A percentile compares a stretch with the other conserved stretches of the same genome.
These are phyloP conservation scores for Lepus oiostolus DNA, from an alignment of 2,797 vertebrate species.

Conservation along the genomic window DNA sequence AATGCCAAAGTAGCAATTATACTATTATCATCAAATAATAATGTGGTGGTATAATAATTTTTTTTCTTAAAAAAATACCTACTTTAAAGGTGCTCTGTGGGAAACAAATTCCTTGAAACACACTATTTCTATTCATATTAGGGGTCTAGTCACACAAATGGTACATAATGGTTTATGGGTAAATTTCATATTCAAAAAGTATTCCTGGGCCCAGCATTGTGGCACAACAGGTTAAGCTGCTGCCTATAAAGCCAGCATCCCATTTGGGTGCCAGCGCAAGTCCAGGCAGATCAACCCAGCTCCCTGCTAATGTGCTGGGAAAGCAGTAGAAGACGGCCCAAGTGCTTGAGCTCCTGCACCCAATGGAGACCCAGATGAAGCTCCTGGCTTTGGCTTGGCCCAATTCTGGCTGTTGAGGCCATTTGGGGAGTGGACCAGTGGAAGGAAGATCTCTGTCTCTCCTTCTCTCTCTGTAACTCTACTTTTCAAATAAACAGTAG, in stretches of 20 bases:
- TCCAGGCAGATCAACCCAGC: too few relatives aligned
- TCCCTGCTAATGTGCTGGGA: too few relatives aligned
- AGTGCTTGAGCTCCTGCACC: too few relatives aligned
- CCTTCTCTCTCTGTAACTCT: too few relatives aligned
- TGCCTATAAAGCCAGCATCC: too few relatives aligned
- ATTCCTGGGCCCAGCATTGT: not conserved
- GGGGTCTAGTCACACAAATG: not conserved
- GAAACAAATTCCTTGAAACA: slow-evolving; percentile 33
- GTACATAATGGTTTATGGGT: not conserved
- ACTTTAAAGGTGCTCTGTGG: slow-evolving; percentile 7
- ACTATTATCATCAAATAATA: slow-evolving; percentile 36
- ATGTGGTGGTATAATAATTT: not conserved
- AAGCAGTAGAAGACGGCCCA: too few relatives aligned
- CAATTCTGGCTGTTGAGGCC: too few relatives aligned
- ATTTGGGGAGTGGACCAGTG: too few relatives aligned
- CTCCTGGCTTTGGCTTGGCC: too few relatives aligned
- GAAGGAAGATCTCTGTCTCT: not conserved
- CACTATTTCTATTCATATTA: not conserved
- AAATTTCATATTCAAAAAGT: not conserved
- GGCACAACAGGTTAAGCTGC: too few relatives aligned
- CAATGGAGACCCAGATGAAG: too few relatives aligned
- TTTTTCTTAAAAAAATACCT: not conserved
- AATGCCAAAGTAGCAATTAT: slow-evolving; percentile 14
- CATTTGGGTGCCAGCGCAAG: too few relatives aligned
- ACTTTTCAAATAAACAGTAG: not conserved